phyloP scores from a whole-genome alignment of 2,113 vertebrate species.

The Rhea americana region DNA sequence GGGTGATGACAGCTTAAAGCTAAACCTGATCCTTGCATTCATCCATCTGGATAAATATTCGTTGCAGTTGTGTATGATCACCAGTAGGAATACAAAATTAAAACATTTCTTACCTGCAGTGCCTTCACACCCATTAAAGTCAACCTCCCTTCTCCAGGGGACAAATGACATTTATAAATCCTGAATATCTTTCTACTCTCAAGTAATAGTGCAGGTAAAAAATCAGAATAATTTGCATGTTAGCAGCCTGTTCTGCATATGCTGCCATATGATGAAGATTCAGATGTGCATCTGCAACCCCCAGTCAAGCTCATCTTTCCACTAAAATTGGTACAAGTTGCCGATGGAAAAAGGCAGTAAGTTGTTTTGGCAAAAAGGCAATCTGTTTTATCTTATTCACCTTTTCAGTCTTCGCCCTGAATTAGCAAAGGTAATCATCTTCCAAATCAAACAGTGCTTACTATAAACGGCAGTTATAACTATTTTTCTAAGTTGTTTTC shows the following conservation, averaged over 20 bases:
- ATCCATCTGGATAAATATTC: constrained; percentile 55
- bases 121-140: neutral
- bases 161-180: neutral
- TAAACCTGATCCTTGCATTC: neutral
- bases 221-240: neutral
- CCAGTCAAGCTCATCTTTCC: neutral
- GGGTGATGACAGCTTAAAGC: constrained; percentile 45
- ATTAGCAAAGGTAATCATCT: neutral
- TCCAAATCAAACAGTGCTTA: neutral
- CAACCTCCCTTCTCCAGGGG: neutral
- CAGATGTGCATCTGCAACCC: neutral
- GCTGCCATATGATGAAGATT: neutral
- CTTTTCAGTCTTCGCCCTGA: neutral
- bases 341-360: neutral
- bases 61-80: constrained; percentile 28
- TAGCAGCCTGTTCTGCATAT: neutral
- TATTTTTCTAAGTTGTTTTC: neutral
- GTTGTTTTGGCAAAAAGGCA: neutral
- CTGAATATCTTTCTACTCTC: neutral
- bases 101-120: neutral
- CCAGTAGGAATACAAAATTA: constrained; percentile 21
- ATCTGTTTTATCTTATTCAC: neutral
- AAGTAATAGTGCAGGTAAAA: neutral
- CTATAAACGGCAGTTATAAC: neutral
- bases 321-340: accelerated